A percentile compares a stretch with the other conserved stretches of the same genome.
Conservation (phyloP, 2,888 invertebrate genomes). For the Athrips mouffetella region DNA sequence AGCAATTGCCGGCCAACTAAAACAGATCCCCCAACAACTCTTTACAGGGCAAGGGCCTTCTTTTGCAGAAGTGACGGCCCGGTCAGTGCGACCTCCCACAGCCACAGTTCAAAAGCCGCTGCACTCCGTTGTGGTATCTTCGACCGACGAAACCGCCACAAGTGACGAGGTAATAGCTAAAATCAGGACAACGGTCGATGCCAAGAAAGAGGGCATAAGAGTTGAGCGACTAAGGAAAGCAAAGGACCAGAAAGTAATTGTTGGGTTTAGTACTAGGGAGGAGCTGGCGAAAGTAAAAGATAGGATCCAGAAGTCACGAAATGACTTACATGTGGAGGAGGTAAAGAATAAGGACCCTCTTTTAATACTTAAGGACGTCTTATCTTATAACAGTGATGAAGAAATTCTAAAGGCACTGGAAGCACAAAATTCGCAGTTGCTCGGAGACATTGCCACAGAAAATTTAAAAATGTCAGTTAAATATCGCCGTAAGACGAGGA, state of each 20-base stretch:
- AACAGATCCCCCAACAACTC: too few relatives aligned
- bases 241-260: constrained; percentile 19
- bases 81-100: neutral
- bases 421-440: neutral
- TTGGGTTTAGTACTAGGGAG: too few relatives aligned
- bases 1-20: too few relatives aligned
- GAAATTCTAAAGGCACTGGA: neutral
- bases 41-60: too few relatives aligned
- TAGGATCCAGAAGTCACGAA: neutral
- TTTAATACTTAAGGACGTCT: constrained; percentile 10
- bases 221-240: constrained; percentile 17
- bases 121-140: neutral
- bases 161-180: constrained; percentile 14
- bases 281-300: constrained; percentile 3
- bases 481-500: too few relatives aligned
- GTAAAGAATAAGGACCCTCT: constrained; percentile 18
- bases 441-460: neutral
- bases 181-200: constrained; percentile 9
- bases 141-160: neutral
- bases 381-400: neutral
- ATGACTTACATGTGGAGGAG: constrained; percentile 3
- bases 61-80: too few relatives aligned
- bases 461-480: neutral
- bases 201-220: constrained; percentile 13
- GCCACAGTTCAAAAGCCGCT: too few relatives aligned